Evolutionary conservation across 1,140 invertebrate species (phyloP), one percentile per base, ranked within the genome.

Genomic region (Drosophila nigrodunni): DNA sequence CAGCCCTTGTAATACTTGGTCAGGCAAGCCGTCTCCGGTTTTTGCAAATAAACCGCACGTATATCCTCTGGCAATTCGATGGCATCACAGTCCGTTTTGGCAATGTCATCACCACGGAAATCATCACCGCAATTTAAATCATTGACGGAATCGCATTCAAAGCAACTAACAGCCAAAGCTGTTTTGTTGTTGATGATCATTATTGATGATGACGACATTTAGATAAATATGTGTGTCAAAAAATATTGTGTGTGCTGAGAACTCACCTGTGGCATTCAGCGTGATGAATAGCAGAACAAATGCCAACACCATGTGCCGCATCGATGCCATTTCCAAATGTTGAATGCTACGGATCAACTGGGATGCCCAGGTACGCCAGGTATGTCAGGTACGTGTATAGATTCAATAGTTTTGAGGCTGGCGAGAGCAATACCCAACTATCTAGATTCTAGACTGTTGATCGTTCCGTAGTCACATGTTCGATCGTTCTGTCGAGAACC

Each of bases 131-230:
- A 91, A 58, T 77, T 78, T 30, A 59, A 64, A 58, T 91, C 79
- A 68, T 79, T 87, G 37, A 85, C 49, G 41, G 90, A 90, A 74
- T 91, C 90, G 65, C 90, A 91, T 74, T 90, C 86, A 54, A 82
- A 91, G 82, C 90, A 91, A 47, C 58, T 87, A 74, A 91, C 91
- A 58, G 85, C 79, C 52, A 60, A 41, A 54, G 66, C 80, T 90
- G 61, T 9, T 30, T 30, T 30, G 3, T 30, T 30, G 25, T 30
- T 30, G 4, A 34, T 21, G 10, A 37, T 34, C 9, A 52, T 41
- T 65, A 50, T 34, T 35, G 71, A 50, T 34, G 81, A 81, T 85
- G 78, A 82, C 82, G 70, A 80, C 72, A 88, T 74, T 39, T 69
- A 59, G 54, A 54, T 69, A 71, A 58, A 77, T 80, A 82, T 80